These are phyloP conservation scores for Mormyrops boulengeri DNA, from an alignment of 2,797 vertebrate genomes.

Conservation along the genomic window DNA sequence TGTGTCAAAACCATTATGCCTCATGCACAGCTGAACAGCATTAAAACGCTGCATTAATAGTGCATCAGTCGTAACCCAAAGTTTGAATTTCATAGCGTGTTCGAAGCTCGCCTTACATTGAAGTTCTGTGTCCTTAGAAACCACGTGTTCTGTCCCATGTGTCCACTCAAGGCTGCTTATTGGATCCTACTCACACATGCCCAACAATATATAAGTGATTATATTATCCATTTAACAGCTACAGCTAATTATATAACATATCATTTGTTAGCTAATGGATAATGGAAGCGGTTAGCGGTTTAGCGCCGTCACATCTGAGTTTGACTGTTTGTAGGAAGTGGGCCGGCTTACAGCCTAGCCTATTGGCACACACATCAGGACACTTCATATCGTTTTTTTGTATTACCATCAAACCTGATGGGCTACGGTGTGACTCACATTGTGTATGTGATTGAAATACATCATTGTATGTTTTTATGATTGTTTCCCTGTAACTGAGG, in stretches of 20 bases:
- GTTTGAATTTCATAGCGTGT: background rate
- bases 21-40: background rate
- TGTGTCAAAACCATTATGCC: background rate
- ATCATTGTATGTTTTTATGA: background rate
- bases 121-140: background rate
- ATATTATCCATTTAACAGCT: slow-evolving; percentile 12
- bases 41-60: background rate
- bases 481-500: background rate
- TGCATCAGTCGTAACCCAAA: background rate
- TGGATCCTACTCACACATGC: background rate
- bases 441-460: background rate
- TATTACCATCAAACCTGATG: background rate
- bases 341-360: background rate
- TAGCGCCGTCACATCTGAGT: background rate
- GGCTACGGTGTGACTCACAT: background rate
- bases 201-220: slow-evolving; percentile 8
- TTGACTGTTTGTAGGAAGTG: background rate
- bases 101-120: background rate
- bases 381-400: background rate
- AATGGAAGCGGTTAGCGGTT: background rate
- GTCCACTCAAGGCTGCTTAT: background rate
- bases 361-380: background rate
- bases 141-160: background rate
- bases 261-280: slow-evolving; percentile 11
- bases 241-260: slow-evolving; percentile 7